These are phyloP conservation scores for Chionodraco myersi DNA, from an alignment of 2,113 vertebrate genomes.

Conservation along the genomic window DNA sequence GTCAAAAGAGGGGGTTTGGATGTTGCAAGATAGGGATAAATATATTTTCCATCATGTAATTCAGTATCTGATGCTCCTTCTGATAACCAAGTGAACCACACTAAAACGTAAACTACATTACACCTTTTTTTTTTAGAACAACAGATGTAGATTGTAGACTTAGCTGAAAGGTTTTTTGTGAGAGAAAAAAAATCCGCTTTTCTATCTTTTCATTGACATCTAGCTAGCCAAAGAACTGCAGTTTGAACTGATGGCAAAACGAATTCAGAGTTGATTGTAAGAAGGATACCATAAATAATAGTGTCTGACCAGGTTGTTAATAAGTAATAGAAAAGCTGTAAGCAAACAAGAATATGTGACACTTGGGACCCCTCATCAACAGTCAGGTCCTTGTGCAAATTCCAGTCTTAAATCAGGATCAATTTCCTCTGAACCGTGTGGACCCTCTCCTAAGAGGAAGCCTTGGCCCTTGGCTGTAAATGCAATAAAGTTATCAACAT, in stretches of 20 bases:
- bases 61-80: not conserved
- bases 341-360: slow-evolving; percentile 18
- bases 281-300: not conserved
- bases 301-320: slow-evolving; percentile 23
- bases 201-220: slow-evolving; percentile 37
- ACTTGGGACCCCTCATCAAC: slow-evolving; percentile 12
- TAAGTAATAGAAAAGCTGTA: not conserved
- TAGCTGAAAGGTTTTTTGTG: slow-evolving; percentile 30
- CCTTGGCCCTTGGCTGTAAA: slow-evolving; percentile 27
- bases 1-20: not conserved
- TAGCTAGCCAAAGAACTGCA: slow-evolving; percentile 34
- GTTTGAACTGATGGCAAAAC: slow-evolving; percentile 25
- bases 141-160: slow-evolving; percentile 22
- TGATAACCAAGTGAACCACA: not conserved
- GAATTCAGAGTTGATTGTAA: slow-evolving; percentile 11
- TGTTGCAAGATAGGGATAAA: not conserved
- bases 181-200: slow-evolving; percentile 22
- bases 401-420: slow-evolving; percentile 16
- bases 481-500: slow-evolving; percentile 65
- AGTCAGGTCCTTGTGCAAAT: slow-evolving; percentile 31
- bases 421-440: slow-evolving; percentile 23
- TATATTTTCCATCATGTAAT: not conserved
- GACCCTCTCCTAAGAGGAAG: slow-evolving; percentile 6
- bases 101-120: not conserved
- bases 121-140: not conserved